Evolutionary conservation across 2,113 vertebrate genomes (phyloP), one percentile per base, ranked within the genome.

Genomic region (Scomber scombrus): DNA sequence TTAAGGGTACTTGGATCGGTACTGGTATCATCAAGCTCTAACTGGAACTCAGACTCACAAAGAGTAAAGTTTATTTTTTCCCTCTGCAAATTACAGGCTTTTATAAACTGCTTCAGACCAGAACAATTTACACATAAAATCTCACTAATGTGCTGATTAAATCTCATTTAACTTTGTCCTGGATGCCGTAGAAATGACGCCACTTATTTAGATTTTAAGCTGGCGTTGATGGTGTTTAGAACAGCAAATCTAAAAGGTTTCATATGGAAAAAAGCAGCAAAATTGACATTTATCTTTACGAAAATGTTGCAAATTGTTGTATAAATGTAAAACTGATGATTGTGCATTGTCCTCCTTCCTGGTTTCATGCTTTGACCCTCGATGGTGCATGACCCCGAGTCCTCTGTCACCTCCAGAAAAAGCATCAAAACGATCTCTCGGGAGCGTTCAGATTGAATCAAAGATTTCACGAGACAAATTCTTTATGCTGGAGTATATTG

Each of bases 391-490:
- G 45, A 58, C 51, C 45, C 31, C 14, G 15, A 62, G 4, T 16
- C 21, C 21, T 26, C 19, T 13, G 2, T 16, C 57, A n/a, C 18
- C 18, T 13, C 19, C 43, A 2, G 12, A n/a, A 3, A 6, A 58
- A 70, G 43, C 49, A 26, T 19, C 5, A 60, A 56, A 61, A 46
- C 3, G 2, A 69, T 5, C 62, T 66, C 26, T 9, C 3, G 19
- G 2, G 50, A 50, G 54, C 73, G 56, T 65, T 75, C 71, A 65
- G 63, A 67, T 61, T 0, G 14, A 75, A 66, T 86, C 86, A 82
- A 19, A 67, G 81, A 65, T 84, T 81, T 75, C 52, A 49, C 34
- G 0, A 71, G 75, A 78, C 77, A 21, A n/a, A 79, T 55, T 51
- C 34, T 40, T 56, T 13, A 0, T 14, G 18, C 75, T 54, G 8